Percentiles rank a stretch among this genome's conserved stretches.
These are phyloP conservation scores for Esox niger DNA, from an alignment of 2,113 vertebrate genomes.

Conservation along the genomic window DNA sequence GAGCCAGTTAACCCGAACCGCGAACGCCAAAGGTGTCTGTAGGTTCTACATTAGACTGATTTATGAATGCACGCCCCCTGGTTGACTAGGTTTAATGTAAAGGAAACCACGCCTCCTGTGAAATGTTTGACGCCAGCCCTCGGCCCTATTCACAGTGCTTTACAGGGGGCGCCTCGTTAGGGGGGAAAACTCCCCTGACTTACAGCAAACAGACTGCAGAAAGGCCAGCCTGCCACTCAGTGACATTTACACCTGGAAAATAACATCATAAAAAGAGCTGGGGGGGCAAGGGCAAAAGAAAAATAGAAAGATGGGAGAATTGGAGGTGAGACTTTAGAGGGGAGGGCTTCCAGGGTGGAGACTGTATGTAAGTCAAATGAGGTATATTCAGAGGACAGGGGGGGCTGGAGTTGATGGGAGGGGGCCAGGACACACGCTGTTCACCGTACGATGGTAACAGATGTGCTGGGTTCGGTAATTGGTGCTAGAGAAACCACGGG, in stretches of 20 bases:
- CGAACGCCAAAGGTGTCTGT: too few species aligned
- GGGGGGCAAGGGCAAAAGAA: neutral
- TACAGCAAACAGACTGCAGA: neutral
- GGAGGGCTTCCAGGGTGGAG: constrained; percentile 1
- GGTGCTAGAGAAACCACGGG: constrained; percentile 61
- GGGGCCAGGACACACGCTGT: constrained; percentile 41
- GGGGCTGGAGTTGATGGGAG: constrained; percentile 27
- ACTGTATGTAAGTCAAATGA: constrained; percentile 3
- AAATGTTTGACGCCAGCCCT: too few species aligned
- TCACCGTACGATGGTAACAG: constrained; percentile 59
- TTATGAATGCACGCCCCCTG: too few species aligned
- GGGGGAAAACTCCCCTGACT: too few species aligned
- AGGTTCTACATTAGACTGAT: too few species aligned
- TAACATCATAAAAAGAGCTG: neutral
- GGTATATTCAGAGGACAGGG: constrained; percentile 16
- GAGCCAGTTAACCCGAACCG: neutral
- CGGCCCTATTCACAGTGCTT: too few species aligned
- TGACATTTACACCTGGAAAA: constrained; percentile 1
- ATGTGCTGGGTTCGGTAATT: constrained; percentile 71
- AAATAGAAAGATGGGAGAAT: neutral
- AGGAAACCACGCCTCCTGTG: too few species aligned
- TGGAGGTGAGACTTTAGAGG: neutral
- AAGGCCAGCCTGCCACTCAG: neutral
- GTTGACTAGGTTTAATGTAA: too few species aligned
- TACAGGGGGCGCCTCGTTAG: too few species aligned